phyloP scores from a whole-genome alignment of 2,797 vertebrate genomes.

The Melanotaenia trifasciata region DNA sequence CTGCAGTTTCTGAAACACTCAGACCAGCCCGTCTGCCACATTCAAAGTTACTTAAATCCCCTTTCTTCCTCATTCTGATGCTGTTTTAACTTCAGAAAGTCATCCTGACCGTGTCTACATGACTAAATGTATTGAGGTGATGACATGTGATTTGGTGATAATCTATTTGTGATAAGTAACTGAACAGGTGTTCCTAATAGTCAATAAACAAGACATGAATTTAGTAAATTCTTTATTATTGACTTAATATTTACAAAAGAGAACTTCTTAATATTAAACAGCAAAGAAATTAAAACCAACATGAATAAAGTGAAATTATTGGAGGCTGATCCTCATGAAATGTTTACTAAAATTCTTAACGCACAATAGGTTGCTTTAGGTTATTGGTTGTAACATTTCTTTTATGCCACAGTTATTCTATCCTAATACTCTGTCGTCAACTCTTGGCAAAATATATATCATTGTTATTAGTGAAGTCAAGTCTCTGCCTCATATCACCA shows the following conservation, averaged over 20 bases:
- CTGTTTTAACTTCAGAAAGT: too few species aligned
- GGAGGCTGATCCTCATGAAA: not conserved
- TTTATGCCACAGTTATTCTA: not conserved
- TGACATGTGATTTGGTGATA: not conserved
- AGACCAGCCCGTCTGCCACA: too few species aligned
- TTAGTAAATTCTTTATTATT: slow-evolving; percentile 5
- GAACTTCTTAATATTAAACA: slow-evolving; percentile 31
- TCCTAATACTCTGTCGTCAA: not conserved
- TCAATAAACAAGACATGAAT: slow-evolving; percentile 6
- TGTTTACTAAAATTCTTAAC: not conserved
- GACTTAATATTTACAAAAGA: slow-evolving; percentile 33
- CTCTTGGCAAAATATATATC: not conserved
- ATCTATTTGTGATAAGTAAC: not conserved
- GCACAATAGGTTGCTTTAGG: not conserved
- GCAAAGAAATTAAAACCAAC: slow-evolving; percentile 36
- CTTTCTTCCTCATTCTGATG: too few species aligned
- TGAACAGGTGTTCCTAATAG: not conserved
- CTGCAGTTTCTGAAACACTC: too few species aligned
- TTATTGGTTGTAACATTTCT: not conserved
- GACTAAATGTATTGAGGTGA: not conserved
- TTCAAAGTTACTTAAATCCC: too few species aligned
- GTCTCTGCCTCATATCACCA: slow-evolving; percentile 6
- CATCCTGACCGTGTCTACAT: not conserved
- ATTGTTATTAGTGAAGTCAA: not conserved
- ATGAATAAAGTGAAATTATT: not conserved